These are phyloP conservation scores for Strix occidentalis DNA, from an alignment of 2,797 vertebrate genomes.

Conservation along the genomic window DNA sequence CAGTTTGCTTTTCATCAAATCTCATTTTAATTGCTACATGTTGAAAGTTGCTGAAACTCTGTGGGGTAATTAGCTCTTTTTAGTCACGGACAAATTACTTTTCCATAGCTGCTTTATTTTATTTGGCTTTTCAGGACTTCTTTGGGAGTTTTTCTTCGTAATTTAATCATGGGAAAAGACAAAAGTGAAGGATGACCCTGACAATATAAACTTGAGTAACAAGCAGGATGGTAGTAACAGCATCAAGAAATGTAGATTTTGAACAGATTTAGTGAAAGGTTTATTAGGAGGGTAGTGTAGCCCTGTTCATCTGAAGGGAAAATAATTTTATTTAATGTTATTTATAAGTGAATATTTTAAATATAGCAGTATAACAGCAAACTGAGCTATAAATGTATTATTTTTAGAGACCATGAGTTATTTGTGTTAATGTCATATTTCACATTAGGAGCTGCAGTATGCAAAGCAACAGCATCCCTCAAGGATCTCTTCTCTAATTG, in stretches of 20 bases:
- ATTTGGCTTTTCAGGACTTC: background rate
- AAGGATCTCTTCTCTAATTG: background rate
- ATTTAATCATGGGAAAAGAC: background rate
- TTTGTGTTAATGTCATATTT: background rate
- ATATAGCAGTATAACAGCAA: background rate
- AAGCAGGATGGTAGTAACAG: background rate
- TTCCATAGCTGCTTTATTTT: background rate
- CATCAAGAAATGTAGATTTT: background rate
- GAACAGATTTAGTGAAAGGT: background rate
- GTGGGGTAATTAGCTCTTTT: background rate
- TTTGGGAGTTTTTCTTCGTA: background rate
- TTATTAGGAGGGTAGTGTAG: background rate
- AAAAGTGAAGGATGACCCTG: background rate
- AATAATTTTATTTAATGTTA: background rate
- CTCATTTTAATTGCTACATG: background rate
- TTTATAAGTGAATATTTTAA: background rate
- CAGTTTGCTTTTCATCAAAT: background rate
- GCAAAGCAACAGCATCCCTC: conserved; percentile 61
- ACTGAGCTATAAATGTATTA: background rate
- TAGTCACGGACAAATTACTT: background rate
- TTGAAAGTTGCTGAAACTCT: background rate
- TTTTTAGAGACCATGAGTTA: background rate
- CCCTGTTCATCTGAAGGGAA: background rate
- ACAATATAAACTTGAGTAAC: background rate
- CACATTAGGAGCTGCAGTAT: conserved; percentile 75